A percentile compares a stretch with the other conserved stretches of the same genome.
Evolutionary conservation across 1,140 invertebrate species (phyloP).

Genomic region (Pollicipes pollicipes): DNA sequence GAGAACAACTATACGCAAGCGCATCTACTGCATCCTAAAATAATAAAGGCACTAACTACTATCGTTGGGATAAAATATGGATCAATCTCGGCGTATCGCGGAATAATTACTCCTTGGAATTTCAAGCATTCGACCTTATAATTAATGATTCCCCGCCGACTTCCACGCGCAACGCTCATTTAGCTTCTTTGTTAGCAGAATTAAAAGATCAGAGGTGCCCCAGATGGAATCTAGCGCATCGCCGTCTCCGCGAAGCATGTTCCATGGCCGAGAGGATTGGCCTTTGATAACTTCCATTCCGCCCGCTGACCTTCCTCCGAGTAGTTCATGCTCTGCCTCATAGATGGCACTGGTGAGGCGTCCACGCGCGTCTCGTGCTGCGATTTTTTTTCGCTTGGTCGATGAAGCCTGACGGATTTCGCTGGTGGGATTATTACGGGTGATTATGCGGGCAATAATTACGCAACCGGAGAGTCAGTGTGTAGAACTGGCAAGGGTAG

Average conservation of each 20-base stretch:
- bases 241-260: neutral
- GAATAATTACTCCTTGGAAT: neutral
- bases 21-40: neutral
- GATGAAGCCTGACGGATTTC: neutral
- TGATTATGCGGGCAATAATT: neutral
- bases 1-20: neutral
- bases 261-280: neutral
- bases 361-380: neutral
- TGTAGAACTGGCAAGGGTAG: neutral
- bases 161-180: neutral
- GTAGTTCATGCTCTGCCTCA: neutral
- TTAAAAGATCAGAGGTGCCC: neutral
- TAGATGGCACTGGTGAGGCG: neutral
- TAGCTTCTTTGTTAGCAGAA: neutral
- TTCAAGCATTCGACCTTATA: neutral
- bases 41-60: neutral
- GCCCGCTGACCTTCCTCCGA: neutral
- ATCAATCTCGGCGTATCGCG: neutral
- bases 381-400: neutral
- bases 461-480: neutral
- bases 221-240: neutral
- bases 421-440: neutral
- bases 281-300: neutral
- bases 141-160: neutral
- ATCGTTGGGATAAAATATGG: neutral